Conservation (phyloP, 2,797 vertebrate genomes). For the Pseudocheirus occidentalis region DNA sequence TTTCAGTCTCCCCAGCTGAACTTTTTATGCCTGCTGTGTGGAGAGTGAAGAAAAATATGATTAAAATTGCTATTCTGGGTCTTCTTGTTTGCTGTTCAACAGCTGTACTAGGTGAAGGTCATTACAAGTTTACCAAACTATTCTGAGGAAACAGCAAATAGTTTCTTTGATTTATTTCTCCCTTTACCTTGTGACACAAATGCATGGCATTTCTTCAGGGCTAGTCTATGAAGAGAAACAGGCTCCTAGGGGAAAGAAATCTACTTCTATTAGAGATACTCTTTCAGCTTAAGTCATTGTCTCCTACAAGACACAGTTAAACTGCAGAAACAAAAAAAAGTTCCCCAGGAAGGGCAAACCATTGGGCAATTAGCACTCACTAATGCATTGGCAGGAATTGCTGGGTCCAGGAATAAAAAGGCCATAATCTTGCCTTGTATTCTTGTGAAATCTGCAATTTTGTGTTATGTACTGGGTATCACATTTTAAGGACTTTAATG, state of each 20-base stretch:
- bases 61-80: constrained; percentile 60
- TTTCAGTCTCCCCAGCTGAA: constrained; percentile 50
- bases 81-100: constrained; percentile 38
- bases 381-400: not conserved
- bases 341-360: not conserved
- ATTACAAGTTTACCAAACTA: not conserved
- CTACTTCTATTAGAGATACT: not conserved
- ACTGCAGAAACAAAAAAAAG: not conserved
- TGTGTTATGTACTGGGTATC: not conserved
- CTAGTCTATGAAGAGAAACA: not conserved
- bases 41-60: constrained; percentile 70
- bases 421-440: not conserved
- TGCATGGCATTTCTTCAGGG: not conserved
- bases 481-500: not conserved
- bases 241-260: not conserved
- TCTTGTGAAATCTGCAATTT: not conserved
- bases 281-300: not conserved
- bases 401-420: not conserved
- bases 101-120: constrained; percentile 57
- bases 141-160: not conserved
- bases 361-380: not conserved
- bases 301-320: not conserved
- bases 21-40: constrained; percentile 69
- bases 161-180: accelerated
- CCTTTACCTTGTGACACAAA: not conserved